Evolutionary conservation across 2,888 invertebrate genomes (phyloP).

Genomic region (Brachyptera putata): DNA sequence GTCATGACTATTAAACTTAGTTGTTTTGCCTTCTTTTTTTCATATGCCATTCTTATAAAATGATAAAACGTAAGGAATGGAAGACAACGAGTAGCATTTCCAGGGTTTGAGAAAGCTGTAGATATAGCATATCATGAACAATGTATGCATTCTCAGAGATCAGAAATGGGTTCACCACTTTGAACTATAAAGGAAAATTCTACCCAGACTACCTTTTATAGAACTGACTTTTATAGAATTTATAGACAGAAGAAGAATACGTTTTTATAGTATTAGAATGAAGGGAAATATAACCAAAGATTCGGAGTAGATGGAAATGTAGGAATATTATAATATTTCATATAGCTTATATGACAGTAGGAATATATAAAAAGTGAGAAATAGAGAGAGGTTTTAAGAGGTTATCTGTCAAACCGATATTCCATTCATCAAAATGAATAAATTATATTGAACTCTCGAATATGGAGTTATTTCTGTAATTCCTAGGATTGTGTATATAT

Average conservation of each 20-base stretch:
- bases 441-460: too few species aligned
- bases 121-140: slow-evolving; percentile 30
- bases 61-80: slow-evolving; percentile 23
- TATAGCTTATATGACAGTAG: too few species aligned
- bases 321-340: not conserved
- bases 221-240: slow-evolving; percentile 18
- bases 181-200: slow-evolving; percentile 21
- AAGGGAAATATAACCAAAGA: slow-evolving; percentile 14
- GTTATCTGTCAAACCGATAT: too few species aligned
- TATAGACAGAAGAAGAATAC: slow-evolving; percentile 13
- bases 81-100: not conserved
- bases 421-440: too few species aligned
- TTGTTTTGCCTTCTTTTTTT: slow-evolving; percentile 25
- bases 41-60: slow-evolving; percentile 29
- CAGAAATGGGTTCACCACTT: slow-evolving; percentile 29
- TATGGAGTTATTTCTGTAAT: too few species aligned
- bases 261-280: slow-evolving; percentile 17
- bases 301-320: not conserved
- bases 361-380: too few species aligned
- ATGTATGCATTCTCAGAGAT: slow-evolving; percentile 30
- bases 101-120: too few species aligned
- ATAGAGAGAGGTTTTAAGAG: too few species aligned
- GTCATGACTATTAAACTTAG: slow-evolving; percentile 31
- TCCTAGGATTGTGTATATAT: too few species aligned
- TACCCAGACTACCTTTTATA: not conserved